phyloP scores from a whole-genome alignment of 1,140 invertebrate species.

The Atta colombica region DNA sequence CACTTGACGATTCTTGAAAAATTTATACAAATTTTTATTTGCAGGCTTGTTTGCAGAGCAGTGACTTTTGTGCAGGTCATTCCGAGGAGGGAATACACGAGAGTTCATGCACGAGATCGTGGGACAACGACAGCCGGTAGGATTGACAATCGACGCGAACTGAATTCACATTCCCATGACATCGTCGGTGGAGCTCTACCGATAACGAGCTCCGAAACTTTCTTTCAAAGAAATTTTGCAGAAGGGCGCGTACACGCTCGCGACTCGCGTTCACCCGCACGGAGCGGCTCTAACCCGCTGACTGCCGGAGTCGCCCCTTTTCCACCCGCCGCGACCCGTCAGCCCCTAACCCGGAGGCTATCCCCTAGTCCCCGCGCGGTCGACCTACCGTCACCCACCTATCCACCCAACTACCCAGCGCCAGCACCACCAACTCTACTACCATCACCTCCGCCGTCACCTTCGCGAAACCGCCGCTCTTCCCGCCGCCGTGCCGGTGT shows the following conservation, averaged over 20 bases:
- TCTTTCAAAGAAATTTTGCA: background rate
- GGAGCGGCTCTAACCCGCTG: conserved; percentile 82
- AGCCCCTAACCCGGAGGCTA: conserved; percentile 79
- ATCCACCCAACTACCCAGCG: conserved; percentile 53
- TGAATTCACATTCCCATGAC: background rate
- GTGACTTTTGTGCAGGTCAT: background rate
- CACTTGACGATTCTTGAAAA: background rate
- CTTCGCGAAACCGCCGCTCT: conserved; percentile 58
- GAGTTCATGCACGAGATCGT: background rate
- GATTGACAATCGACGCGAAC: background rate
- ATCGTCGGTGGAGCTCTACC: background rate
- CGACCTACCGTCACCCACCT: conserved; percentile 64
- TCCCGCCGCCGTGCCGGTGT: conserved; percentile 26
- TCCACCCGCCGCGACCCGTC: conserved; percentile 79
- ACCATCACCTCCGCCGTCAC: conserved; percentile 68
- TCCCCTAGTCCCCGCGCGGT: conserved; percentile 70
- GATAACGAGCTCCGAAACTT: background rate
- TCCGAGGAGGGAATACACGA: too few species aligned
- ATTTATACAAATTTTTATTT: background rate
- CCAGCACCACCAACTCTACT: conserved; percentile 56
- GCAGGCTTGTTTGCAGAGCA: background rate
- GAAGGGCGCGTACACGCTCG: conserved; percentile 38
- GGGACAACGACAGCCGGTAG: background rate
- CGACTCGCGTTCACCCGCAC: conserved; percentile 74
- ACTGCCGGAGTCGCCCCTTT: conserved; percentile 83